These are phyloP conservation scores for Pseudomugil gertrudae DNA, from an alignment of 2,797 vertebrate genomes.

Conservation along the genomic window DNA sequence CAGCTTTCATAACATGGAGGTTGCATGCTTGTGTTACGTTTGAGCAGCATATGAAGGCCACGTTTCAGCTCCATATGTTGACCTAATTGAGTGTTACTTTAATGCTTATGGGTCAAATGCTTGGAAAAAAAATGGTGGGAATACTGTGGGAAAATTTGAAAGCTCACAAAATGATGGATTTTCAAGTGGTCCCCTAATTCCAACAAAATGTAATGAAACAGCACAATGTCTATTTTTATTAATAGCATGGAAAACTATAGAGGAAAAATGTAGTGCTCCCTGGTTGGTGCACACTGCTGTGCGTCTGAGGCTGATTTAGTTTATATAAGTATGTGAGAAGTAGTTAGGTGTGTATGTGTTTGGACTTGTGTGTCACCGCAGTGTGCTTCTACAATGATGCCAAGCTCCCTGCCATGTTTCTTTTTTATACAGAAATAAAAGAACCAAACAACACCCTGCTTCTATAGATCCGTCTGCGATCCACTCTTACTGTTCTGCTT, in stretches of 20 bases:
- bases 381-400: constrained; percentile 30
- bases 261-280: constrained; percentile 51
- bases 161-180: constrained; percentile 70
- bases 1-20: constrained; percentile 27
- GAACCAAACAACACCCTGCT: constrained; percentile 51
- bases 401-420: constrained; percentile 47
- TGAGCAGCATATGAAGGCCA: constrained; percentile 21
- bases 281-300: constrained; percentile 24
- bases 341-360: constrained; percentile 48
- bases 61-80: constrained; percentile 25
- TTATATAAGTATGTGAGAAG: constrained; percentile 67
- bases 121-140: constrained; percentile 51
- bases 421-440: constrained; percentile 38
- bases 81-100: constrained; percentile 63
- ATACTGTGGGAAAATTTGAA: constrained; percentile 70
- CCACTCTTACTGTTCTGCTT: constrained; percentile 28
- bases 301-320: constrained; percentile 50
- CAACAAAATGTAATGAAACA: constrained; percentile 65
- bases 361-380: constrained; percentile 52
- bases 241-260: constrained; percentile 63
- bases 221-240: constrained; percentile 65
- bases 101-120: constrained; percentile 52
- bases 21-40: constrained; percentile 47
- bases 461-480: constrained; percentile 36
- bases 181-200: constrained; percentile 64